Base-by-base conservation (phyloP, 2,888 invertebrate genomes). In the Xanthia icteritia region DNA sequence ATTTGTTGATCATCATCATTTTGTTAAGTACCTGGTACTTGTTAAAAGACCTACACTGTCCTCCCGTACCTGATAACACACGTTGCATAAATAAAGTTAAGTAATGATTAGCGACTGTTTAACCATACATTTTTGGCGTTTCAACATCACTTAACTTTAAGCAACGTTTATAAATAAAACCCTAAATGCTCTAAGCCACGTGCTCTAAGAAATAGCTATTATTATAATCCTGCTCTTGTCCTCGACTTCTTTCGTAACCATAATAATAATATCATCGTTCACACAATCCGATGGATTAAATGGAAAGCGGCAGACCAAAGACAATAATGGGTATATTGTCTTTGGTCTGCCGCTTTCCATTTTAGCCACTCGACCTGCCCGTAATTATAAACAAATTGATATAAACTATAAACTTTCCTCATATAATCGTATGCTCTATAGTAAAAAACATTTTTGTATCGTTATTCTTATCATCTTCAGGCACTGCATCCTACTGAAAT, bases 401-500 rank as follows among this genome's bases (percentile, higher is more conserved):
- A n/a, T n/a, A n/a, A n/a, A n/a, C n/a, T n/a, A n/a, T n/a, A 48
- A 31, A n/a, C n/a, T 9, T 20, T 48, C 8, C 48, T 27, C 27
- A 20, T 67, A 0, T 17, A 61, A 31, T 61, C 5, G 11, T 36
- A 20, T 36, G 5, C 2, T 61, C 11, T 11, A 31, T 20, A 11
- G 5, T 31, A 11, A 20, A 63, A 36, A 36, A 0, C 5, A 5
- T 31, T 8, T 23, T 39, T 15, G 6, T 27, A 11, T 20, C 17
- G 5, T 20, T 20, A 27, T 45, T 20, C 23, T 63, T 76, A 27
- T 73, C 60, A 36, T 48, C 93, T 93, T 48, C 92, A 97, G 97
- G 69, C 97, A 97, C 89, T 98, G 98, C 97, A 82, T 98, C 4
- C 96, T 97, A 45, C 97, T 98, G 79, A 98, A 98, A 93, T 99